phyloP scores from a whole-genome alignment of 2,888 invertebrate species.

The Crossocerus cetratus region DNA sequence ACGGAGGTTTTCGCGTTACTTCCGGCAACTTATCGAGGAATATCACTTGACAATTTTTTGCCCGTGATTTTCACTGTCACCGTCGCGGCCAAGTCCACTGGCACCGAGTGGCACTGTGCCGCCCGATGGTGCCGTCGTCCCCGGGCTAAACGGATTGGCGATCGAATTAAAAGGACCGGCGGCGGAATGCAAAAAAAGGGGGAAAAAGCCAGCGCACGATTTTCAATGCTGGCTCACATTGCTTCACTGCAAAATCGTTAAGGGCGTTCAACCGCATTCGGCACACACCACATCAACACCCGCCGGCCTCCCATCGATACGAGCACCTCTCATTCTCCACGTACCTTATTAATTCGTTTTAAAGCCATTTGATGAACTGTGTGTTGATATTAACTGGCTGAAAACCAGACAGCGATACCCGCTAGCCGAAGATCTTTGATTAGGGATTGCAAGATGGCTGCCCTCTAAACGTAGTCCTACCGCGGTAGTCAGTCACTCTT shows the following conservation, averaged over 20 bases:
- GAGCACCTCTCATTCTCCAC: constrained; percentile 76
- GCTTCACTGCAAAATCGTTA: constrained; percentile 81
- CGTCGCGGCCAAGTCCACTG: constrained; percentile 49
- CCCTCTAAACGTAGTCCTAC: constrained; percentile 88
- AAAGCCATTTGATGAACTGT: constrained; percentile 86
- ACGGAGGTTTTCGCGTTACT: constrained; percentile 75
- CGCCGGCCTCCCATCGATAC: constrained; percentile 44
- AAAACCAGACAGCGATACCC: constrained; percentile 89
- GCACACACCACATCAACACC: constrained; percentile 59
- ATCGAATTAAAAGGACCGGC: constrained; percentile 45
- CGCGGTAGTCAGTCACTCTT: constrained; percentile 81
- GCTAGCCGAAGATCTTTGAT: constrained; percentile 91
- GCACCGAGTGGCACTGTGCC: constrained; percentile 51
- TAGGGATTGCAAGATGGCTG: constrained; percentile 92
- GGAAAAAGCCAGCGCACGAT: constrained; percentile 63
- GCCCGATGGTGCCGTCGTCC: constrained; percentile 29
- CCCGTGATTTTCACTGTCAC: constrained; percentile 63
- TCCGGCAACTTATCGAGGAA: constrained; percentile 74
- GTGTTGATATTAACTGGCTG: constrained; percentile 85
- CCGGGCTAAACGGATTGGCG: constrained; percentile 30
- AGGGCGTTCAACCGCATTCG: constrained; percentile 78
- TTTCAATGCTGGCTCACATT: constrained; percentile 83
- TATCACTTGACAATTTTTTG: constrained; percentile 62
- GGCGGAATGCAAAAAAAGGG: constrained; percentile 43
- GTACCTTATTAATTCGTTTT: constrained; percentile 98